phyloP scores from a whole-genome alignment of 2,113 vertebrate species.

The Phycodurus eques region DNA sequence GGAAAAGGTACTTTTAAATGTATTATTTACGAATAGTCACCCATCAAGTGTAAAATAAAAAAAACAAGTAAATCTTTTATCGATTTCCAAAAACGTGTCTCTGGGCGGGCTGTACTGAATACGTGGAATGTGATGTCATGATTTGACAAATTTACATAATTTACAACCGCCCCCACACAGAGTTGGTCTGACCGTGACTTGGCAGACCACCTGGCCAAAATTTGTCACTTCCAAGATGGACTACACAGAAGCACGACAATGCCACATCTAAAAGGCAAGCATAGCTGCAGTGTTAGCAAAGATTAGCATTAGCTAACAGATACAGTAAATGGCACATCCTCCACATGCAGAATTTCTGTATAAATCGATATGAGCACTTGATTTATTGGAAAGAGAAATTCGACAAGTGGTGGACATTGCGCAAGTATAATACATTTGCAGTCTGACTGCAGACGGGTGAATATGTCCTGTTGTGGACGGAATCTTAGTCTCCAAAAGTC shows the following conservation, averaged over 20 bases:
- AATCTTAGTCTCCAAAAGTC: too few species aligned
- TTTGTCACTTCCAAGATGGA: background rate
- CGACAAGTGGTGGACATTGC: too few species aligned
- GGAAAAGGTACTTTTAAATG: background rate
- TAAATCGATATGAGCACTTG: too few species aligned
- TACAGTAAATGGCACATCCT: too few species aligned
- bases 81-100: background rate
- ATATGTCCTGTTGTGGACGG: too few species aligned
- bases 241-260: background rate
- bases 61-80: background rate
- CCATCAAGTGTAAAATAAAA: background rate
- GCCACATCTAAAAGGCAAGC: background rate
- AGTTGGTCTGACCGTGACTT: background rate
- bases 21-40: background rate
- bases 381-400: too few species aligned
- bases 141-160: background rate
- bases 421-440: too few species aligned
- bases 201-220: background rate
- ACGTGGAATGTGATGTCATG: background rate
- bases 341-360: too few species aligned
- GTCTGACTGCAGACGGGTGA: too few species aligned
- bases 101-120: background rate
- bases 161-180: background rate
- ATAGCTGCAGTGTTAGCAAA: too few species aligned
- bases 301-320: too few species aligned